Conservation (phyloP, 2,888 invertebrate species). For the Lymantria dispar region DNA sequence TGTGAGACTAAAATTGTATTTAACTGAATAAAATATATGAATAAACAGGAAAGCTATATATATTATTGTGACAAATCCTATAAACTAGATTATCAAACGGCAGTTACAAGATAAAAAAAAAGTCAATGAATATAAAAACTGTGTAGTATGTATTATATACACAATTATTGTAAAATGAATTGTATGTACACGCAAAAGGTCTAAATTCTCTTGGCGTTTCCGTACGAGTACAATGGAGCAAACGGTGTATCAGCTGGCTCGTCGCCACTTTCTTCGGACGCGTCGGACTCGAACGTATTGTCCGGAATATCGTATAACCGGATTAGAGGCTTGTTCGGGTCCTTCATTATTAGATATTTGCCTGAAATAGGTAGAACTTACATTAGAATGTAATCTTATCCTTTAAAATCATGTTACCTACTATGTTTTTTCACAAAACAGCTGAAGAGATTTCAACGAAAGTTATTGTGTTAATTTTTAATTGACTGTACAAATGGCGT, state of each 20-base stretch:
- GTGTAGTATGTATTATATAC: slow-evolving; percentile 15
- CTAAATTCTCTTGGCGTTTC: slow-evolving; percentile 74
- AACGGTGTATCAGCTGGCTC: slow-evolving; percentile 79
- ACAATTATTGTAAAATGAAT: slow-evolving; percentile 12
- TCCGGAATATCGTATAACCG: slow-evolving; percentile 99
- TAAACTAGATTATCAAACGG: slow-evolving; percentile 27
- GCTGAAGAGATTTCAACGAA: too few relatives aligned
- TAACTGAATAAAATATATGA: slow-evolving; percentile 62
- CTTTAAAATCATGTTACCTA: too few relatives aligned
- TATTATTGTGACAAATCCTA: slow-evolving; percentile 35
- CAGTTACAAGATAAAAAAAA: slow-evolving; percentile 14
- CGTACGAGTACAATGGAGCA: slow-evolving; percentile 76
- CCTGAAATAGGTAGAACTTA: slow-evolving; percentile 45
- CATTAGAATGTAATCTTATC: too few relatives aligned
- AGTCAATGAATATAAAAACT: slow-evolving; percentile 15
- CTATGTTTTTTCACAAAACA: too few relatives aligned
- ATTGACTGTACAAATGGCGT: too few relatives aligned
- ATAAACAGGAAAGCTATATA: slow-evolving; percentile 42
- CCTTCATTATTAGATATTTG: slow-evolving; percentile 98
- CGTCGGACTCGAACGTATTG: slow-evolving; percentile 98
- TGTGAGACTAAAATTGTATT: slow-evolving; percentile 70
- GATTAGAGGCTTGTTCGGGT: slow-evolving; percentile 99
- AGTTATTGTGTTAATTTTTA: too few relatives aligned
- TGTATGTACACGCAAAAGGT: neutral
- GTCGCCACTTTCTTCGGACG: slow-evolving; percentile 93